Base-by-base conservation (phyloP, 2,113 vertebrate species). In the Psophia crepitans region DNA sequence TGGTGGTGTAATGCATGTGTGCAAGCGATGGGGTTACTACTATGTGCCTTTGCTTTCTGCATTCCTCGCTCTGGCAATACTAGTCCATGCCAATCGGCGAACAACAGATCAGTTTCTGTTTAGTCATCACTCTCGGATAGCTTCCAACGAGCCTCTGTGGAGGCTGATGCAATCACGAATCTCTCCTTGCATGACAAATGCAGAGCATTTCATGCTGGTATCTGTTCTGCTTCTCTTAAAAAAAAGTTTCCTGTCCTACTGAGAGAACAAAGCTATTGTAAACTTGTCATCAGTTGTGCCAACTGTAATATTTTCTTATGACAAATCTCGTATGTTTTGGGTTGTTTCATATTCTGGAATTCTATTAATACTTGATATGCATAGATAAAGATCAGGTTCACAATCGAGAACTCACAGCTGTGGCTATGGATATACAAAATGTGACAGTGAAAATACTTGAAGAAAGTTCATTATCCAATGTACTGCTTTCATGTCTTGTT, bases 101-200 rank as follows among this genome's bases (percentile, higher is more conserved):
- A 86, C 85, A 94, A 89, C 86, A 79, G 80, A 90, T 92, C 65
- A 51, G 65, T 84, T 93, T 92, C 83, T 95, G 87, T 93, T 87
- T 89, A 94, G 94, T 96, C 89, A 95, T 94, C 54, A 39, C 41
- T 65, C 80, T 89, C 1, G 43, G 79, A 86, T 10, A 58, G 61
- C 81, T 95, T 97, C 95, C 91, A 96, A 0, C 54, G 81, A 41
- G 30, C 7, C 26, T 87, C 46, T 73, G 33, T 89, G 57, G 65
- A 87, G 83, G 56, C 86, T 97, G 92, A 94, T 93, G 89, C 74
- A 93, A 94, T 90, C 53, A 43, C 22, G n/a, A 51, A 63, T 79
- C 68, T 69, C 49, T 93, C 70, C 65, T 75, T 61, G 60, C 54
- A 39, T 43, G 89, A 71, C 61, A 91, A 89, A 91, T 35, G 49